Evolutionary conservation across 2,888 invertebrate species (phyloP).

Genomic region (Glyphotaelius pellucidus): DNA sequence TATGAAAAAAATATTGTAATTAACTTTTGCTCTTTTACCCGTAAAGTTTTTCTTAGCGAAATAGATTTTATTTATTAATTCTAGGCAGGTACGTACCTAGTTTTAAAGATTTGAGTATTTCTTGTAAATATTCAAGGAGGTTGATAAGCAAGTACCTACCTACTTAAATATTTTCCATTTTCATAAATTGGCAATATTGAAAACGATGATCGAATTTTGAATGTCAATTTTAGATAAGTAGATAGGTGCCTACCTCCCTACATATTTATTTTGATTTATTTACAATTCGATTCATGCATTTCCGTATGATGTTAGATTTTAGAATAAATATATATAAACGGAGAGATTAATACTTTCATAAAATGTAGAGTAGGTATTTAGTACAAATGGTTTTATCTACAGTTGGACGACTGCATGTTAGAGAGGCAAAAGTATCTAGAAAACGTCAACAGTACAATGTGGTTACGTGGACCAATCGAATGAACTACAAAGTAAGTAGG

Average conservation of each 20-base stretch:
- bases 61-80: too few relatives aligned
- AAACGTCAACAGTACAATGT: neutral
- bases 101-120: neutral
- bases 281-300: neutral
- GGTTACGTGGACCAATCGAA: conserved; percentile 7
- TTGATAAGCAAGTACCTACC: neutral
- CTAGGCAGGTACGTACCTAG: too few relatives aligned
- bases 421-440: neutral
- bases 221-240: neutral
- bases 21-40: neutral
- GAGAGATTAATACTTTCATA: neutral
- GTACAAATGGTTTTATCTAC: neutral
- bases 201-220: neutral
- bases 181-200: neutral
- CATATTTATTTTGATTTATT: too few relatives aligned
- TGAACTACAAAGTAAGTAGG: neutral
- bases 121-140: neutral
- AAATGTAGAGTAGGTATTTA: neutral
- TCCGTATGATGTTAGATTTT: neutral
- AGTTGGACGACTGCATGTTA: neutral
- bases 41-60: too few relatives aligned
- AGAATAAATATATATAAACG: too few relatives aligned
- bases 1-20: neutral
- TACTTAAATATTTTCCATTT: neutral
- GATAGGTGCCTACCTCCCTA: neutral